Base-by-base conservation (phyloP, 2,888 invertebrate genomes). In the Dolichopus griseipennis region DNA sequence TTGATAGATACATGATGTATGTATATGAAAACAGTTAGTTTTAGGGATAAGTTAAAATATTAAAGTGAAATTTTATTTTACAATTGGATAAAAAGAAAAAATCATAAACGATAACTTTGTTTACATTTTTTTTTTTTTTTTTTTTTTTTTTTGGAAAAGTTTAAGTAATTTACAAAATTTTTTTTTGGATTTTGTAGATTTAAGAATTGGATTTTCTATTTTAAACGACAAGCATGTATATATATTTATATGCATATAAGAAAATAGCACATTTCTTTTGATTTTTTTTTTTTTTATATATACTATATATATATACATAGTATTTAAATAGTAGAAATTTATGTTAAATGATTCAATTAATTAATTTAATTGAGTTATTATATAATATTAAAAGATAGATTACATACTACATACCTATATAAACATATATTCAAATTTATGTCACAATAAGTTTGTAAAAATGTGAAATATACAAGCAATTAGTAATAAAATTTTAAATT, bases 281-380 rank as follows among this genome's bases (percentile, higher is more conserved):
- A 6, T 52, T 3, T 18, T 18, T 52, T 52, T 52, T n/a, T 52
- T 15, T 52, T 52, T 52, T 52, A n/a, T 52, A 52, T 52, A n/a
- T 52, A 52, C 2, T 18, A 41, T 41, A 41, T 52, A 52, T n/a
- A n/a, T n/a, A n/a, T n/a, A n/a, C n/a, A n/a, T n/a, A n/a, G n/a
- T n/a, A n/a, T 52, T 52, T 52, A 18, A 52, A 52, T 18, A 52
- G n/a, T 12, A 52, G 52, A 52, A 52, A 52, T 52, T 52, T 52
- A 52, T 52, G 52, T 52, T 52, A 52, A 52, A 52, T 52, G 52
- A 52, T 52, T 52, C 52, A 52, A 52, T 52, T 52, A 52, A 52
- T 52, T 52, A 52, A 52, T 52, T 52, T 52, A 52, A 52, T 52
- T 52, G 52, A 52, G 52, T 52, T 43, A 43, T 43, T n/a, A n/a